Base-by-base conservation (phyloP, 2,888 invertebrate species). In the Eupithecia subumbrata region DNA sequence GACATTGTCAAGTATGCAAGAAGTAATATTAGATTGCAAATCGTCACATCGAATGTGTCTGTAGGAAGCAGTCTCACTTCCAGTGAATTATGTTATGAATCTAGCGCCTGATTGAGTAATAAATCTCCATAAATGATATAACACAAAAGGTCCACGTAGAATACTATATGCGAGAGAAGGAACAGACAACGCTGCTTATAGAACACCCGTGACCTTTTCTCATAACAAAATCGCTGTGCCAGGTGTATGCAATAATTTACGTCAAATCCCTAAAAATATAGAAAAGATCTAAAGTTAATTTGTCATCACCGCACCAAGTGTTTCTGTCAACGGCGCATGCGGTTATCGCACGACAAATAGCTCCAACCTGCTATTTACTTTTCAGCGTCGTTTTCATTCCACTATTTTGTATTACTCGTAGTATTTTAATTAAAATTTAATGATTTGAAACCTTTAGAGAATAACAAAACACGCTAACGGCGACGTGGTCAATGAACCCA, bases 271-370 rank as follows among this genome's bases (percentile, higher is more conserved):
- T 87, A 85, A 87, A 88, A 86, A 87, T 88, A 88, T 84, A 84
- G 82, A 84, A 86, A 80, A 82, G 77, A 80, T 83, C 85, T 79
- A 78, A 81, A 85, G 84, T 87, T 88, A 84, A 85, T 88, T 87
- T 80, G 85, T 80, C 86, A 88, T 80, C 86, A 87, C 40, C 64
- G 88, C 86, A 85, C 64, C n/a, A 64, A 72, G 60, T 91, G 89
- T 90, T 86, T 91, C 90, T 91, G 89, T 92, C 91, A 90, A 84
- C 91, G 84, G 77, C 69, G 82, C 60, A 84, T 86, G 84, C 88
- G 86, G 90, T 89, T 89, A 90, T 78, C 81, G 83, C 40, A 82
- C 82, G 76, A 67, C 43, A 67, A 76, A 76, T 70, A 43, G 64
- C 68, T 43, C 5, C 22, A 37, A n/a, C n/a, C 66, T n/a, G 40